Evolutionary conservation across 2,888 invertebrate genomes (phyloP).

Genomic region (Zootermopsis nevadensis): DNA sequence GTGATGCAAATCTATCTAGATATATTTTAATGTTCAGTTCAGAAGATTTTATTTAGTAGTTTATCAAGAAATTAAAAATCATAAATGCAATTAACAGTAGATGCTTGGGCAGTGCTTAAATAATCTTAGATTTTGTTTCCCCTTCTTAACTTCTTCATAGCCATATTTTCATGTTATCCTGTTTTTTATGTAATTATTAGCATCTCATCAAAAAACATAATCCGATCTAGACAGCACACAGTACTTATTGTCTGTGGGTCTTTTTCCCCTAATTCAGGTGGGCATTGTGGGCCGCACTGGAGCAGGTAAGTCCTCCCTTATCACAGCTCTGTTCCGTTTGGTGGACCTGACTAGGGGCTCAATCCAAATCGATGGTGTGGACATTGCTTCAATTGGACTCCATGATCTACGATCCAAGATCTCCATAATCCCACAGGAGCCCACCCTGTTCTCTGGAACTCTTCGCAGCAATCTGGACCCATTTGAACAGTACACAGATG

Average conservation of each 20-base stretch:
- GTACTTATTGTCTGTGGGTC: too few species aligned
- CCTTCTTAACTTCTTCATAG: too few species aligned
- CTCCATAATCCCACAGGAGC: constrained; percentile 94
- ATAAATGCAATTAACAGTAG: neutral
- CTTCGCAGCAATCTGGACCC: constrained; percentile 88
- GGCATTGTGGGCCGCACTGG: constrained; percentile 91
- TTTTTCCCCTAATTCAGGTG: too few species aligned
- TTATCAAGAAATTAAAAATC: too few species aligned
- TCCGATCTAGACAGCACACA: too few species aligned
- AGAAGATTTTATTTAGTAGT: too few species aligned
- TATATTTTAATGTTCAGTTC: too few species aligned
- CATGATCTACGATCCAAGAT: constrained; percentile 83
- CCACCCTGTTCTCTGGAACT: constrained; percentile 88
- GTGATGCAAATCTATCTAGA: neutral
- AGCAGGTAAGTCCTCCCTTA: constrained; percentile 86
- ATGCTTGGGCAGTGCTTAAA: too few species aligned
- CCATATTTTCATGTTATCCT: too few species aligned
- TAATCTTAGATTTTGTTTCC: too few species aligned
- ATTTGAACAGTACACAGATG: constrained; percentile 78
- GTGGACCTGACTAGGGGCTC: constrained; percentile 80
- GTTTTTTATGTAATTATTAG: too few species aligned
- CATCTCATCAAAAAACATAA: too few species aligned
- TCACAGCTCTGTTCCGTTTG: constrained; percentile 85
- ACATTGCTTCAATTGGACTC: constrained; percentile 77
- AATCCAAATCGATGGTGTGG: constrained; percentile 80